A percentile compares a stretch with the other conserved stretches of the same genome.
Conservation (phyloP, 2,797 vertebrate species). For the Muscicapa comitata region DNA sequence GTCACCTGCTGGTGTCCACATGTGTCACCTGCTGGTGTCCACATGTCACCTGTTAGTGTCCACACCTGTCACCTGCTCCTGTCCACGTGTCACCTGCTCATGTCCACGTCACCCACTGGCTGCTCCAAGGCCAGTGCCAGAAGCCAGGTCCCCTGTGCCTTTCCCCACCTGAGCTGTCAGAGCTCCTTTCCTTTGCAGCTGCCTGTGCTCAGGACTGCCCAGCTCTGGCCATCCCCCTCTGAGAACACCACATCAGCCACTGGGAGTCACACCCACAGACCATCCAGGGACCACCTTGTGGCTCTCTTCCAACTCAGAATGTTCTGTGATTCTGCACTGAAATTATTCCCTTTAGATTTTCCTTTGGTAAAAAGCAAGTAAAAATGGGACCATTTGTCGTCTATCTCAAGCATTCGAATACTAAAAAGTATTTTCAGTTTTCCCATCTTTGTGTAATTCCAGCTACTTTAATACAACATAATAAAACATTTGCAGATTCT, state of each 20-base stretch:
- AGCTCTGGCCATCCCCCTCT: neutral
- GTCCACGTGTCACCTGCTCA: neutral
- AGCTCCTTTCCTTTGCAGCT: neutral
- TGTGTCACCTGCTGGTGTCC: fast-evolving
- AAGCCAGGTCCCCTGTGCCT: neutral
- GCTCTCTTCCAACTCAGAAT: neutral
- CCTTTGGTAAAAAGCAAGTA: neutral
- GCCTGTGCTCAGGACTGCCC: neutral
- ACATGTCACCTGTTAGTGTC: neutral
- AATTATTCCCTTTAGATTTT: neutral
- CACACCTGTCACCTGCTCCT: fast-evolving
- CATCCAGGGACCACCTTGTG: too few species aligned
- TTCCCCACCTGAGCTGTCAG: neutral
- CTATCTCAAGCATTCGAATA: neutral
- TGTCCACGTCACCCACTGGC: neutral
- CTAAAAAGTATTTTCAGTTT: neutral
- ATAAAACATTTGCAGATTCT: neutral
- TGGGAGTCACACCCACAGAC: neutral
- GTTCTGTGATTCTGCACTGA: neutral
- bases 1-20: neutral
- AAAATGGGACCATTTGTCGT: neutral
- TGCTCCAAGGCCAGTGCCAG: neutral
- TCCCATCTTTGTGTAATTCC: neutral
- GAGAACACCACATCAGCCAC: neutral
- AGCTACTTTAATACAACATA: neutral